Base-by-base conservation (phyloP, 2,888 invertebrate species). In the Phania funesta region DNA sequence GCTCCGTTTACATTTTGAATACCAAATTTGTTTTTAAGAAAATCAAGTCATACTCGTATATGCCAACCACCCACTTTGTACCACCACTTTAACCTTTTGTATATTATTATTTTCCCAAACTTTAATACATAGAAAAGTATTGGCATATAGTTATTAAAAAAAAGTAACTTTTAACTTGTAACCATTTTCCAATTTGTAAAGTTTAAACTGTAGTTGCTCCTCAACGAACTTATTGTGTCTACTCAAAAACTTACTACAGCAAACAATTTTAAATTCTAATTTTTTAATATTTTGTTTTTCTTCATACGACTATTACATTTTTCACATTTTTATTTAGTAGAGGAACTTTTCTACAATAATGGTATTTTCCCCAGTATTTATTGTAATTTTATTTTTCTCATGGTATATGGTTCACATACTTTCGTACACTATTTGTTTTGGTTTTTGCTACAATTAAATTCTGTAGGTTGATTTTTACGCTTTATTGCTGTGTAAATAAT, bases 401-500 rank as follows among this genome's bases (percentile, higher is more conserved):
- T 64, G 64, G n/a, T n/a, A 64, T 46, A 78, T 48, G 70, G 75
- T 38, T 67, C 75, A 46, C 67, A 67, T 67, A 67, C 20, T 75
- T 68, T 77, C 46, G 46, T 56, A 56, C 54, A 76, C 16, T 67
- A 65, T 77, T 70, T 77, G 64, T 78, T 78, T 64, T 60, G 52
- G 46, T 67, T 73, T 62, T 77, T 82, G 82, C 78, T 77, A 78
- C 82, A 74, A 81, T 77, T 81, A 81, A 81, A 78, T 74, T 78
- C 65, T 77, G 82, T 78, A 82, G 82, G 82, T 82, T 82, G 82
- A 82, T 82, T 82, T 82, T 82, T 82, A 82, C 80, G 83, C 83
- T 76, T 76, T 83, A 78, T 81, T 80, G 83, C 73, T 84, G 80
- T 84, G 84, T 83, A 83, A 84, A 84, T 82, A 82, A 82, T 84